Evolutionary conservation across 1,140 invertebrate species (phyloP), one percentile per base, ranked within the genome.

Genomic region (Holotrichia oblita): DNA sequence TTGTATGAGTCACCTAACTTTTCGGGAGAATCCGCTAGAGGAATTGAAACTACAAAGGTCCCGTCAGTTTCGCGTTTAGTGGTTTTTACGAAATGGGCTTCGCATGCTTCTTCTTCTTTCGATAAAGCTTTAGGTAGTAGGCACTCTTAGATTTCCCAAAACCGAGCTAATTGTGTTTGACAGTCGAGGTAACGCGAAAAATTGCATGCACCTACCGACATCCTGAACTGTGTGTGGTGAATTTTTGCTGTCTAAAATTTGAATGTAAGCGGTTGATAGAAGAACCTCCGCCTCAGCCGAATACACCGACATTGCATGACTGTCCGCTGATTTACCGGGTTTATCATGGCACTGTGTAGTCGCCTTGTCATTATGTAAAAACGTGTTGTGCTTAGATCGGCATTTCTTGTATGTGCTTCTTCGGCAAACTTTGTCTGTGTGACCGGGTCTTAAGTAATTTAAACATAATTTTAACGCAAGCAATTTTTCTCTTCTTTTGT

Each of bases 131-230:
- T 22, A 34, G 6, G 10, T 34, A 24, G 17, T 7, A 17, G 3
- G 61, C 10, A 69, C 27, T 69, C 17, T 55, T 55, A 0, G 10
- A 48, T 6, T 48, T 48, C 44, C 44, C 44, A 48, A 12, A 48
- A 48, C 44, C 6, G n/a, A 6, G 44, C 44, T 34, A 69, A 69
- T 69, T 69, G 61, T 24, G 61, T 69, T 69, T 69, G 61, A 9
- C 12, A 3, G 61, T 69, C 61, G 12, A 22, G 20, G 14, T 34
- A 3, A n/a, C 61, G 2, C 6, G 61, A 14, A 10, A 69, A 69
- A 69, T 22, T 69, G 61, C 17, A 69, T 22, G 20, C 7, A 34
- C 4, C 61, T 24, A 34, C 20, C 6, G 61, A 8, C 61, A 14
- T 10, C n/a, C 9, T 44, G 44, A 48, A 12, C 44, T 48, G n/a